Evolutionary conservation across 2,797 vertebrate species (phyloP), one percentile per base, ranked within the genome.

Genomic region (Psittacula derbiana): DNA sequence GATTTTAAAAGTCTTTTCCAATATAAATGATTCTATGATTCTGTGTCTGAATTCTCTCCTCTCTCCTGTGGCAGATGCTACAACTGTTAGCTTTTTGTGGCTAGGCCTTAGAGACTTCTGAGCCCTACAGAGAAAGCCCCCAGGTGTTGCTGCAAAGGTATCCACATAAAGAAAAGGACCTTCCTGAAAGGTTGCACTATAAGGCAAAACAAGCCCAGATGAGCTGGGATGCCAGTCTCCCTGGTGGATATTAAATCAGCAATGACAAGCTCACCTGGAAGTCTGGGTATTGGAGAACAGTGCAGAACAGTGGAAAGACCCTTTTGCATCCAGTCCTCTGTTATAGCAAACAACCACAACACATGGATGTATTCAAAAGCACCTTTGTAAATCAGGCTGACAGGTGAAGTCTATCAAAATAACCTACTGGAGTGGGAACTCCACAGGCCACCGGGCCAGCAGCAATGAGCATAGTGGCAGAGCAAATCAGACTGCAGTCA

Each of bases 341-440:
- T 43, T 74, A 58, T 2, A 20, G 27, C 65, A 81, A 71, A 61
- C 27, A 75, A 71, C 15, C 19, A 31, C 0, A 3, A 53, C 33
- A 49, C 24, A 31, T 4, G 5, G 75, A 83, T 52, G 24, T 79
- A n/a, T 57, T 83, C 79, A 86, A 93, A 95, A 88, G 17, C 53
- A 90, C 85, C 76, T 90, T 69, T 83, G 80, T 86, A 90, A 90
- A 93, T 88, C 70, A 93, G 76, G 16, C 47, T 84, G 87, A 62
- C 61, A 86, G 87, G 20, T 72, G 23, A 27, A 72, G 40, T 76
- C 53, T 75, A 10, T 47, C 28, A 36, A 76, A 90, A 78, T 12
- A 81, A 41, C 46, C 66, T 41, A 10, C 23, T 30, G 31, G 21
- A 73, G 12, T 43, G 23, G 50, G 62, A 92, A 53, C 30, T 81